Evolutionary conservation across 2,113 vertebrate species (phyloP), one percentile per base, ranked within the genome.

Genomic region (Triplophysa siluroides): DNA sequence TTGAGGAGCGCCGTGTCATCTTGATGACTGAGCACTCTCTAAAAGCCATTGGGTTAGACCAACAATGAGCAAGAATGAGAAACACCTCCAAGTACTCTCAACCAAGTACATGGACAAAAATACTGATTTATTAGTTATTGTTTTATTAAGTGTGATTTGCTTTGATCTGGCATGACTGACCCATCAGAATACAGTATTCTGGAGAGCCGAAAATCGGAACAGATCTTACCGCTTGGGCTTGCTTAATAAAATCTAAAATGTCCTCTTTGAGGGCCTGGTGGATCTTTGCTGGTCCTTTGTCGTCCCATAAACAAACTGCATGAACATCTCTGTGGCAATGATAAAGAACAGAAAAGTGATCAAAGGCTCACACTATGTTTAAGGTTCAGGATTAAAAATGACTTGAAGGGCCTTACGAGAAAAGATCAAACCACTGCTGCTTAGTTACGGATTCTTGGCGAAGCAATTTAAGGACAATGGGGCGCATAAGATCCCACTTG

Each of bases 401-500:
- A 78, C 61, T 16, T 23, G 26, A 29, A 7, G 62, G 45, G 84
- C 93, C 98, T 96, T 92, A 99, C 98, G 97, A 98, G 91, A 99
- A 99, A 24, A 98, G 91, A 93, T 99, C 98, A 78, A 98, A 98
- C 98, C 98, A 99, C 78, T 99, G 98, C 83, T 99, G 98, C 81
- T 98, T 98, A 1, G 96, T 99, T 88, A 99, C 98, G 52, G 95
- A 97, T 91, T 99, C 98, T 85, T 99, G 98, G 80, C 98, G 96
- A 84, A 99, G 94, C 88, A 99, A 94, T 90, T 98, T 99, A 89
- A 99, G 89, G 83, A 99, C 97, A 1, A 99, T 98, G 19, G 98
- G 98, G 56, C 96, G 95, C 98, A 99, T 99, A 88, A 96, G 94
- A 91, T 98, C 97, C 98, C 97, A 99, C 92, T 99, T 99, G 89